Percentiles rank a stretch among this genome's conserved stretches.
phyloP scores from a whole-genome alignment of 1,140 invertebrate genomes.

The Pissodes strobi region DNA sequence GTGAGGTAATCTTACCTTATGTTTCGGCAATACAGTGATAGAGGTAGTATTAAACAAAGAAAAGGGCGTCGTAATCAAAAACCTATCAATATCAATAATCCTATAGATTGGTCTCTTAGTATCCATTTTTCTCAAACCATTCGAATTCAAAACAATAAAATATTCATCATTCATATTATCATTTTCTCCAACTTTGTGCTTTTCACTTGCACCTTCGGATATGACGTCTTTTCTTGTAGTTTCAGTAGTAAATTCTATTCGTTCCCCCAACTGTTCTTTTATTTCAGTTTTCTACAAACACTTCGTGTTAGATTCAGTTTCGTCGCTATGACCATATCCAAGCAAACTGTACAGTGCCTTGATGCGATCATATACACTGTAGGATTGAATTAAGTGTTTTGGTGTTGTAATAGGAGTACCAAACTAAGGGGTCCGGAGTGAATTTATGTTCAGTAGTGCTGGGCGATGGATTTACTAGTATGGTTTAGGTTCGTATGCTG shows the following conservation, averaged over 20 bases:
- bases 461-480: background rate
- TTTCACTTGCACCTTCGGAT: background rate
- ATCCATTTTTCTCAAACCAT: slow-evolving; percentile 27
- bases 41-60: slow-evolving; percentile 27
- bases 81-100: slow-evolving; percentile 41
- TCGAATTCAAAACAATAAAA: slow-evolving; percentile 25
- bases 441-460: background rate
- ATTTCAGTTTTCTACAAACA: background rate
- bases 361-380: slow-evolving; percentile 48
- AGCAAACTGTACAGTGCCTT: slow-evolving; percentile 41
- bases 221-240: slow-evolving; percentile 2
- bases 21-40: slow-evolving; percentile 39
- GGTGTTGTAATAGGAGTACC: slow-evolving; percentile 43
- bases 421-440: background rate
- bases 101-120: slow-evolving; percentile 22
- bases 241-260: too few species aligned
- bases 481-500: background rate
- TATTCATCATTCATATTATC: background rate
- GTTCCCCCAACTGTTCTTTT: background rate
- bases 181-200: background rate
- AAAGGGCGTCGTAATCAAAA: slow-evolving; percentile 35
- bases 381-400: slow-evolving; percentile 42
- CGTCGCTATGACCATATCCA: background rate
- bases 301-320: too few species aligned
- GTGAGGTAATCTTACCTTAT: slow-evolving; percentile 36